These are phyloP conservation scores for Euleptes europaea DNA, from an alignment of 2,113 vertebrate species.

Conservation along the genomic window DNA sequence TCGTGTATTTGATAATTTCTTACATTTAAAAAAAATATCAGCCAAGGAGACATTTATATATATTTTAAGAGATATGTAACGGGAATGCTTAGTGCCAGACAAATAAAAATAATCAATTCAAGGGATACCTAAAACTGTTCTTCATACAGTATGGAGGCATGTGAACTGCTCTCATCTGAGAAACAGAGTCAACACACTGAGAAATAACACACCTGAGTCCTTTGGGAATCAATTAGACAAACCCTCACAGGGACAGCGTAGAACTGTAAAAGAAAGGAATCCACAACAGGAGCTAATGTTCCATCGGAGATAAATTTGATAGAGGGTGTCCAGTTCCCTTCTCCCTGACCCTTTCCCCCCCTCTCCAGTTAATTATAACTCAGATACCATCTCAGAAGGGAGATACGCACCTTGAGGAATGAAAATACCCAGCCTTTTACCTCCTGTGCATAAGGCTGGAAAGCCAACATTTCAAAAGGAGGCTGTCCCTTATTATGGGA, in stretches of 20 bases:
- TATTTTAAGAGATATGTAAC: not conserved
- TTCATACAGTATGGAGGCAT: not conserved
- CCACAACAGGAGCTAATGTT: not conserved
- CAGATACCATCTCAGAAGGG: not conserved
- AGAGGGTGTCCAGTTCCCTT: not conserved
- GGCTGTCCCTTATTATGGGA: not conserved
- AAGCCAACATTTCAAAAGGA: not conserved
- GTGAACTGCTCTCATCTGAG: not conserved
- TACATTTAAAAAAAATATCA: not conserved
- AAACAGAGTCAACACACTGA: not conserved
- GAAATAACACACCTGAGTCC: not conserved
- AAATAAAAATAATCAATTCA: not conserved
- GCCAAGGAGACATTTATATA: not conserved
- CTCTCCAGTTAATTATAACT: slow-evolving; percentile 11
- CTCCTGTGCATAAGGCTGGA: not conserved
- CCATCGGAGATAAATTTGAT: not conserved
- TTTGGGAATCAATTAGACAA: not conserved
- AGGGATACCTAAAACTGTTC: not conserved
- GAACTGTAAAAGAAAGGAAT: not conserved
- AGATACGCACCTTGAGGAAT: not conserved
- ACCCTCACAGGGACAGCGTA: not conserved
- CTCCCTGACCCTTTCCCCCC: not conserved
- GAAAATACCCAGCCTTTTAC: not conserved
- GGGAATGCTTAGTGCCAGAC: not conserved
- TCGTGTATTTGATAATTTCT: not conserved